Conservation (phyloP, 1,140 invertebrate genomes). For the Drosophila paulistorum region DNA sequence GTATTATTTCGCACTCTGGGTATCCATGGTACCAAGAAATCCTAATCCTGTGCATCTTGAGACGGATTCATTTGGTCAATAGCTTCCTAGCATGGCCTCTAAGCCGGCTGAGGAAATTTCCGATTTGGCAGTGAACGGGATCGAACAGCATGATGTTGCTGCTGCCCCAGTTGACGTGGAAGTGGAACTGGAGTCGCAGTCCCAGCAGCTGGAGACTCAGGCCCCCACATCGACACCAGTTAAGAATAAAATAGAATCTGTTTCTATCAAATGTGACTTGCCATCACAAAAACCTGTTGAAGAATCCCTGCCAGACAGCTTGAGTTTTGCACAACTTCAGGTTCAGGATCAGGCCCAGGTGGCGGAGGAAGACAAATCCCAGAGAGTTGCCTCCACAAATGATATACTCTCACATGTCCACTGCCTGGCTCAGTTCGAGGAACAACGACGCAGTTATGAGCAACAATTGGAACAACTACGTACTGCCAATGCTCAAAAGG, state of each 20-base stretch:
- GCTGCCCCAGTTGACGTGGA: slow-evolving; percentile 30
- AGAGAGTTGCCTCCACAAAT: slow-evolving; percentile 21
- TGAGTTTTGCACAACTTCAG: slow-evolving; percentile 48
- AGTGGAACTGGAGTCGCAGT: slow-evolving; percentile 15
- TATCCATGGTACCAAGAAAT: slow-evolving; percentile 2
- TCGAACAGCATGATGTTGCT: slow-evolving; percentile 30
- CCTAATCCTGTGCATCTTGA: neutral
- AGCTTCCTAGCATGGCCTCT: slow-evolving; percentile 13
- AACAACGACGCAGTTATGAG: slow-evolving; percentile 66
- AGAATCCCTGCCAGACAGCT: slow-evolving; percentile 4
- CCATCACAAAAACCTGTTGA: slow-evolving; percentile 26
- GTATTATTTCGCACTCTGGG: neutral
- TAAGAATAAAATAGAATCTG: neutral
- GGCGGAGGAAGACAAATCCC: slow-evolving; percentile 6
- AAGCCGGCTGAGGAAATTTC: slow-evolving; percentile 29
- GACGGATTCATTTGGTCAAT: neutral
- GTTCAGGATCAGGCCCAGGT: slow-evolving; percentile 40
- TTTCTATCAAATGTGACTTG: slow-evolving; percentile 26
- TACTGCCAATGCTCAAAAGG: slow-evolving; percentile 70
- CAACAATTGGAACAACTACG: slow-evolving; percentile 69
- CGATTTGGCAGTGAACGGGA: slow-evolving; percentile 3
- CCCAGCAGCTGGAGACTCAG: slow-evolving; percentile 54
- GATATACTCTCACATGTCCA: slow-evolving; percentile 67
- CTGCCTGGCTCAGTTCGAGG: slow-evolving; percentile 69
- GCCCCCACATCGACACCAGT: slow-evolving; percentile 17